A percentile compares a stretch with the other conserved stretches of the same genome.
These are phyloP conservation scores for Ianthella basta DNA, from an alignment of 37 sponge, comb jelly and placozoan genomes.

Conservation along the genomic window DNA sequence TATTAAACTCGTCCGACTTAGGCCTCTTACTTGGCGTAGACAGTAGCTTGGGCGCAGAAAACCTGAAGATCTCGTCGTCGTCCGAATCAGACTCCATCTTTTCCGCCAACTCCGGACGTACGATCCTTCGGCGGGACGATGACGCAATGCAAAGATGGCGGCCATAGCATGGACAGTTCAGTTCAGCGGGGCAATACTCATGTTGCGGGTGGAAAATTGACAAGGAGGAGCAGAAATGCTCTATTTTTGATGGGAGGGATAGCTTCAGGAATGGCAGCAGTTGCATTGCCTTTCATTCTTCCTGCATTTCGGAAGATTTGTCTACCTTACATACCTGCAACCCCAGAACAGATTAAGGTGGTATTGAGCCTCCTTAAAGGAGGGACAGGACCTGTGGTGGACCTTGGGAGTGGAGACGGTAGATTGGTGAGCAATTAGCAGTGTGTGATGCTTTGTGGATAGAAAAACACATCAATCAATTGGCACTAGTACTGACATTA, in stretches of 20 bases:
- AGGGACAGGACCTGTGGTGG: slow-evolving; percentile 63
- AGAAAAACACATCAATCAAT: too few species aligned
- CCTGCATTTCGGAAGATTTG: slow-evolving; percentile 78
- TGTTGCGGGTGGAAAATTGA: slow-evolving; percentile 6
- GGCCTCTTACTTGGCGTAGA: not conserved
- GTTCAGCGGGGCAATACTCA: not conserved
- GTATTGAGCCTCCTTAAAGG: slow-evolving; percentile 53
- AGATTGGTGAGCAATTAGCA: slow-evolving; percentile 66
- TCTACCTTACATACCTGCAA: slow-evolving; percentile 88
- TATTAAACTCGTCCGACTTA: not conserved
- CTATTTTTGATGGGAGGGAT: slow-evolving; percentile 48
- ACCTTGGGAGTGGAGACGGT: slow-evolving; percentile 91
- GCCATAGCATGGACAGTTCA: not conserved
- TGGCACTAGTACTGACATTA: too few species aligned
- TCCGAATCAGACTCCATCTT: not conserved
- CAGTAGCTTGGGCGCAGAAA: slow-evolving; percentile 1
- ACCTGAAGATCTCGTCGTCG: slow-evolving; percentile 17
- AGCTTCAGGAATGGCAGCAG: slow-evolving; percentile 36
- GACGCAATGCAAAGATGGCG: too few species aligned
- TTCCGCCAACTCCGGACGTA: too few species aligned
- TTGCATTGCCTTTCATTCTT: slow-evolving; percentile 71
- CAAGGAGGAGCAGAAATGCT: slow-evolving; percentile 3
- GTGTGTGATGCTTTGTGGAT: too few species aligned
- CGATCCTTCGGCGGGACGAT: too few species aligned
- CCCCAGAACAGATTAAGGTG: slow-evolving; percentile 58